Evolutionary conservation across 2,797 vertebrate species (phyloP).

Genomic region (Hoplostethus mediterraneus): DNA sequence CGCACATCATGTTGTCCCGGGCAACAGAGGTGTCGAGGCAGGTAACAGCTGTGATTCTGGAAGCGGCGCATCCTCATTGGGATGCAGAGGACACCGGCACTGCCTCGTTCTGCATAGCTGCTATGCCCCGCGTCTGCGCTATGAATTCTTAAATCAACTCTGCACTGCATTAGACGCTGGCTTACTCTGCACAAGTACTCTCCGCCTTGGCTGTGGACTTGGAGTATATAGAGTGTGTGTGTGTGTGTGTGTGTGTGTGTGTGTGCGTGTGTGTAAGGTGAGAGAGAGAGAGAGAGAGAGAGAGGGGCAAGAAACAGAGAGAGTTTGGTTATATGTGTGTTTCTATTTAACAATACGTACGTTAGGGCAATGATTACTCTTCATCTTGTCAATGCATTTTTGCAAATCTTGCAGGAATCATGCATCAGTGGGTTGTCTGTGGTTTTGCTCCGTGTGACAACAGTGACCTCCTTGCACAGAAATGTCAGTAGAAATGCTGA

Average conservation of each 20-base stretch:
- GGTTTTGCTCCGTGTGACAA: constrained; percentile 31
- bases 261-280: constrained; percentile 5
- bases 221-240: not conserved
- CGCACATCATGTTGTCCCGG: constrained; percentile 26
- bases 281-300: not conserved
- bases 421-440: not conserved
- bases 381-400: constrained; percentile 24
- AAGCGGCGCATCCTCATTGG: constrained; percentile 71
- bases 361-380: not conserved
- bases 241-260: not conserved
- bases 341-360: constrained; percentile 14
- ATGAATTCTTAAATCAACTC: constrained; percentile 76
- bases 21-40: constrained; percentile 27
- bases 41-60: constrained; percentile 49
- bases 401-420: not conserved
- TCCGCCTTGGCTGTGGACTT: constrained; percentile 45
- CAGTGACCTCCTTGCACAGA: constrained; percentile 44
- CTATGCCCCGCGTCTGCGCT: constrained; percentile 54
- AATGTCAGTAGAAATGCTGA: constrained; percentile 55
- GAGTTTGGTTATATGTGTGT: constrained; percentile 11
- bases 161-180: constrained; percentile 61
- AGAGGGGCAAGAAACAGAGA: constrained; percentile 1
- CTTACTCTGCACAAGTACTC: constrained; percentile 49
- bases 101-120: constrained; percentile 65
- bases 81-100: constrained; percentile 65